Evolutionary conservation across 2,797 vertebrate species (phyloP).

Genomic region (Oceanodroma leucorhoa): DNA sequence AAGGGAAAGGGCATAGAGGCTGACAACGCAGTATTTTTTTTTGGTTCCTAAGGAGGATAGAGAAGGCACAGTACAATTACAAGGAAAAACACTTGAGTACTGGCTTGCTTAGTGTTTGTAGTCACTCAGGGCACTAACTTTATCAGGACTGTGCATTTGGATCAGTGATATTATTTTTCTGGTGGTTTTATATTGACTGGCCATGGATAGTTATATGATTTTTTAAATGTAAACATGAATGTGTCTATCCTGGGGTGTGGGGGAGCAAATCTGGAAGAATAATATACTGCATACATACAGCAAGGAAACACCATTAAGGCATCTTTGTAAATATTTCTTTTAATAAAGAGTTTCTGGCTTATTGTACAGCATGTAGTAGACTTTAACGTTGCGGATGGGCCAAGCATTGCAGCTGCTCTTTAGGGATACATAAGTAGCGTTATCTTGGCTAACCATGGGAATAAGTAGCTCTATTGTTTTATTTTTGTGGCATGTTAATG

Average conservation of each 20-base stretch:
- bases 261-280: background rate
- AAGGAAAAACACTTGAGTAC: background rate
- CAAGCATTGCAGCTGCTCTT: background rate
- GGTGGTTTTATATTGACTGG: background rate
- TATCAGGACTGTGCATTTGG: background rate
- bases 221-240: background rate
- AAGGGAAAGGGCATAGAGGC: background rate
- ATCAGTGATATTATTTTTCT: background rate
- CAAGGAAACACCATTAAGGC: background rate
- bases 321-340: background rate
- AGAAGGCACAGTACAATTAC: background rate
- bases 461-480: background rate
- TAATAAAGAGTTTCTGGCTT: background rate
- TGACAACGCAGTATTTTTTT: background rate
- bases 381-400: background rate
- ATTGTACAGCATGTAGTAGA: background rate
- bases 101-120: background rate
- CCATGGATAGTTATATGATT: background rate
- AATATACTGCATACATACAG: background rate
- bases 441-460: background rate
- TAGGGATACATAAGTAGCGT: background rate
- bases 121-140: background rate
- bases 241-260: background rate
- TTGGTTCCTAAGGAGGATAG: background rate
- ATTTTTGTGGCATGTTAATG: background rate